phyloP scores from a whole-genome alignment of 2,797 vertebrate species.

The Bradypodion pumilum region DNA sequence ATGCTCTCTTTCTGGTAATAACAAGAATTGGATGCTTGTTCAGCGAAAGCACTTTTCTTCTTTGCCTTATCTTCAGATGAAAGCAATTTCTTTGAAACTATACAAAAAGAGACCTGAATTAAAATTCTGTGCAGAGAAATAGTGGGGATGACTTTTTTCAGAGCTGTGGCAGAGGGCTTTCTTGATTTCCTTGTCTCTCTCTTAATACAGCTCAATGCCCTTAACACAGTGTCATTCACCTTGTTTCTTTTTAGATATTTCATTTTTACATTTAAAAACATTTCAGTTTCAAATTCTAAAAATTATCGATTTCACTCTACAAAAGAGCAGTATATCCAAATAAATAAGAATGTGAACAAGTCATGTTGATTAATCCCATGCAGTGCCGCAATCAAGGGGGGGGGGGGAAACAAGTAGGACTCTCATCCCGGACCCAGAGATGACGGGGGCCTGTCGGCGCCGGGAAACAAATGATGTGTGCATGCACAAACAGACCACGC shows the following conservation, averaged over 20 bases:
- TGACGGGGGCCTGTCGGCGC: no score
- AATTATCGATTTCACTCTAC: neutral
- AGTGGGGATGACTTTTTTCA: neutral
- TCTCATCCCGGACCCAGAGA: no score
- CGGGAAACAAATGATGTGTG: no score
- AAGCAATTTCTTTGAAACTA: conserved; percentile 55
- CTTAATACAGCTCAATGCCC: neutral
- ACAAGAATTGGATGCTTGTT: conserved; percentile 37
- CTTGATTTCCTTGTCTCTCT: neutral
- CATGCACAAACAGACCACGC: no score
- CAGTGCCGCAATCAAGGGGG: no score
- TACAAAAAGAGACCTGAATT: conserved; percentile 33
- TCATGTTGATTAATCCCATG: neutral
- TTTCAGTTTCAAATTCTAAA: neutral
- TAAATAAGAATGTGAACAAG: neutral
- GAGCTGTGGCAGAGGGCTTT: neutral
- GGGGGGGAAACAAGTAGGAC: no score
- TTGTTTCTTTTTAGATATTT: neutral
- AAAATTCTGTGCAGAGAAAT: conserved; percentile 3
- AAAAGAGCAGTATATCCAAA: neutral
- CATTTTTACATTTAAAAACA: neutral
- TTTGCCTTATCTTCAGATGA: conserved; percentile 46
- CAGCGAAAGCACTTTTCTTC: conserved; percentile 46
- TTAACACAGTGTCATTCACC: neutral
- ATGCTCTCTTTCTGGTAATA: conserved; percentile 58